Percentiles rank a stretch among this genome's conserved stretches.
Evolutionary conservation across 2,888 invertebrate genomes (phyloP).

Genomic region (Scaptomyza tumidula): DNA sequence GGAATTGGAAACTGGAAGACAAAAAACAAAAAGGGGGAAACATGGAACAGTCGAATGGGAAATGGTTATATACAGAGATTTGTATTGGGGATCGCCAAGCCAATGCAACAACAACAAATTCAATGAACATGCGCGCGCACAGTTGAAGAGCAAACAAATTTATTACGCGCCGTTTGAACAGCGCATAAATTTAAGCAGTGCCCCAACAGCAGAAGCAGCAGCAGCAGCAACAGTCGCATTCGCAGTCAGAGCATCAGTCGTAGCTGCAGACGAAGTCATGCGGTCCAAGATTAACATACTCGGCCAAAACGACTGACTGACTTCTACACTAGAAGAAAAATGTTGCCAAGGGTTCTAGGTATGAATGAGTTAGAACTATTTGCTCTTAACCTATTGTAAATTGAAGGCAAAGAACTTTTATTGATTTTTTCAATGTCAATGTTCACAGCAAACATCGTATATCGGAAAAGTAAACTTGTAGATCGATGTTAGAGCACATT

Average conservation of each 20-base stretch:
- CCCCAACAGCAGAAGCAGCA: constrained; percentile 19
- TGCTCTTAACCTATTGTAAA: too few species aligned
- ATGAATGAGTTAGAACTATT: neutral
- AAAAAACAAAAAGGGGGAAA: constrained; percentile 7
- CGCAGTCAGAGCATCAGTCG: constrained; percentile 7
- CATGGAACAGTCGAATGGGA: constrained; percentile 12
- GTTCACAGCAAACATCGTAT: too few species aligned
- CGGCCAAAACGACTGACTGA: constrained; percentile 52
- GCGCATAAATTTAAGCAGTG: constrained; percentile 77
- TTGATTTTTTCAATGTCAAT: too few species aligned
- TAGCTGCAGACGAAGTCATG: constrained; percentile 48
- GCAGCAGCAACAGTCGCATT: constrained; percentile 8
- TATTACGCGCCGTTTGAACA: constrained; percentile 82
- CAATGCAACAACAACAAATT: constrained; percentile 61
- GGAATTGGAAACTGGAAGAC: constrained; percentile 27
- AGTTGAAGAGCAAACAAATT: constrained; percentile 82
- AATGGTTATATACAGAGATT: constrained; percentile 33
- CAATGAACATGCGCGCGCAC: constrained; percentile 81
- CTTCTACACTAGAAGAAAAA: constrained; percentile 7
- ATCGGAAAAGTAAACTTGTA: too few species aligned
- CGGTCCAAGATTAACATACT: constrained; percentile 75
- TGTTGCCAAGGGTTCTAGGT: neutral
- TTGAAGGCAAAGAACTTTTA: too few species aligned
- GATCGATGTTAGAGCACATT: too few species aligned
- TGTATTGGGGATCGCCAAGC: constrained; percentile 29